Evolutionary conservation across 2,888 invertebrate genomes (phyloP).

Genomic region (Andrena flavipes): DNA sequence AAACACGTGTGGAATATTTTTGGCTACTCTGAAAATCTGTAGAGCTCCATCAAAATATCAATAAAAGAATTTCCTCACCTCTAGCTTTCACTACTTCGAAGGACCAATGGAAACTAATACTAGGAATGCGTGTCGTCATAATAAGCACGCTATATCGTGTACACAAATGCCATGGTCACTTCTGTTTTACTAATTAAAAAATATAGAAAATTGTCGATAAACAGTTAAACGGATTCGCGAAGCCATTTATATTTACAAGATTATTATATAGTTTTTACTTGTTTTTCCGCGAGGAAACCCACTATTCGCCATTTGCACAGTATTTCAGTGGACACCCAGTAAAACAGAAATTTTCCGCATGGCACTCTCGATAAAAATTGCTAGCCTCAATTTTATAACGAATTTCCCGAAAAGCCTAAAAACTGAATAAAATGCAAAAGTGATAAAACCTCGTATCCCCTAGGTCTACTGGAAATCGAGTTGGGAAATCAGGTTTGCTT

Average conservation of each 20-base stretch:
- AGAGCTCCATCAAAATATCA: too few relatives aligned
- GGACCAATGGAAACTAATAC: too few relatives aligned
- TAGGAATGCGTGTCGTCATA: too few relatives aligned
- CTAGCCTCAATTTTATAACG: background rate
- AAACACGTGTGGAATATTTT: too few relatives aligned
- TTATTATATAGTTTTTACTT: background rate
- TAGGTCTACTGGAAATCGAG: background rate
- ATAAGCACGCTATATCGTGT: too few relatives aligned
- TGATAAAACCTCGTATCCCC: background rate
- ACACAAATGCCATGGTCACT: too few relatives aligned
- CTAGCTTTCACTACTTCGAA: too few relatives aligned
- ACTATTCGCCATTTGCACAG: background rate
- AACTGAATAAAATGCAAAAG: conserved; percentile 10
- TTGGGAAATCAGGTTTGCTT: conserved; percentile 21
- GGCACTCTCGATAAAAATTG: conserved; percentile 7
- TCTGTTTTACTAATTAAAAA: background rate
- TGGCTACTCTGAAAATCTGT: too few relatives aligned
- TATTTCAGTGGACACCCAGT: background rate
- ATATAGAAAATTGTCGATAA: background rate
- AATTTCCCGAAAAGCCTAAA: background rate
- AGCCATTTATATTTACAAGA: too few relatives aligned
- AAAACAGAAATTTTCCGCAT: background rate
- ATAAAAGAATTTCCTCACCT: too few relatives aligned
- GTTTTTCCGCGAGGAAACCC: background rate
- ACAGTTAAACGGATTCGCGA: background rate